Conservation (phyloP, 2,113 vertebrate species). For the Tragelaphus buxtoni region DNA sequence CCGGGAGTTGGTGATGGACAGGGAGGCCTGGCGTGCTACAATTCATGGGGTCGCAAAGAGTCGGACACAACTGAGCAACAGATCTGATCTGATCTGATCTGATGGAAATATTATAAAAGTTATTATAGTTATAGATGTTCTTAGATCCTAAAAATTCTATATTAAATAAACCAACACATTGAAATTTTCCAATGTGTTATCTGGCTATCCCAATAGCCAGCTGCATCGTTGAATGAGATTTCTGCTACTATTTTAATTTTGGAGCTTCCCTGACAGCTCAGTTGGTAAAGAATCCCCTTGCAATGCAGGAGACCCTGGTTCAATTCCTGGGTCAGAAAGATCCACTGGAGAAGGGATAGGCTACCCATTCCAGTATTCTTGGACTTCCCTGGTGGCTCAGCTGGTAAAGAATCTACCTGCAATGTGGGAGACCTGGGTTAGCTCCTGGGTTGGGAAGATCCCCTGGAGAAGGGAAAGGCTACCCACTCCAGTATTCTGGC, state of each 20-base stretch:
- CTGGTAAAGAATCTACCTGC: neutral
- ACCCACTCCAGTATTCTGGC: neutral
- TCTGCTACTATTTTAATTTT: neutral
- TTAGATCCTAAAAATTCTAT: neutral
- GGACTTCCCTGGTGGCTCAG: neutral
- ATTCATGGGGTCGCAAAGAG: too few species aligned
- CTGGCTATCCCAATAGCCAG: neutral
- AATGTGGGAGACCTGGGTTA: neutral
- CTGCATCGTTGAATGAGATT: neutral
- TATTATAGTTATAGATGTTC: neutral
- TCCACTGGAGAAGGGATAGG: neutral
- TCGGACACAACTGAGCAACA: too few species aligned
- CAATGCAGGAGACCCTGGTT: neutral
- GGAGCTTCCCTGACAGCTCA: neutral
- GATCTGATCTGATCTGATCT: too few species aligned
- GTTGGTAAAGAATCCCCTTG: neutral
- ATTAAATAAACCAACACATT: neutral
- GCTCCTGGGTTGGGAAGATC: neutral
- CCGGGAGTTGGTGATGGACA: too few species aligned
- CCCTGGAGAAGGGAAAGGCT: neutral
- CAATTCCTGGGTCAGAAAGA: neutral
- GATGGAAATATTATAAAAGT: neutral
- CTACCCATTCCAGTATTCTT: rapidly evolving
- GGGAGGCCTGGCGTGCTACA: too few species aligned
- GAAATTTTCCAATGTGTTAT: neutral